Evolutionary conservation across 1,140 invertebrate species (phyloP), one percentile per base, ranked within the genome.

Genomic region (Pachyrhynchus sulphureomaculatus): DNA sequence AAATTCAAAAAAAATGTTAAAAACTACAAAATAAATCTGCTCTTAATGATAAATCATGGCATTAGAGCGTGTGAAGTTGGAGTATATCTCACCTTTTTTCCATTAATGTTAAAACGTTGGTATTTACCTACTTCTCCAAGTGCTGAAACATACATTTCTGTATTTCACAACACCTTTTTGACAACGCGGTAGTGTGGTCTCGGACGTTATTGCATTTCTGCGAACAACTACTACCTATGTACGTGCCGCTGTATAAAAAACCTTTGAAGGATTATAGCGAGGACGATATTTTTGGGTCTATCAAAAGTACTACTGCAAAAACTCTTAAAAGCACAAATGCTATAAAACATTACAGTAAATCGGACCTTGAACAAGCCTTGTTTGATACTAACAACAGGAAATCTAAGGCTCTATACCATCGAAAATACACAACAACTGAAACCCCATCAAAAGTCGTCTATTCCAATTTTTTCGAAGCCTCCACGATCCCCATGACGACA

Each of bases 401-500:
- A 51, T 55, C 26, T 12, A 60, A 52, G 55, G 24, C 32, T 18
- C 32, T 36, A 20, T 49, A 20, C 53, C 39, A 1, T 12, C 47
- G 26, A 6, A 48, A 57, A 53, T 23, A 44, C 12, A 59, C 29
- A 15, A 60, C 39, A 58, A 66, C 48, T 1, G 24, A 48, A 48
- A 10, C 34, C 21, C 39, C 44, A 8, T 29, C 54, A 34, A 74
- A 71, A 58, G 62, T 72, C 9, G 70, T 74, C 39, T 74, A 68
- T 59, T 67, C 68, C 0, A 51, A 71, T 52, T 71, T 69, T 57
- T 74, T 68, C 36, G 62, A 63, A 61, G 67, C 70, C 1, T 68
- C 71, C 8, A 70, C 66, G n/a, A 32, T 47, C 44, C 47, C 53
- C 15, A 48, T 56, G 51, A 61, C 57, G 26, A 49, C 55, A 12